Evolutionary conservation across 2,888 invertebrate species (phyloP).

Genomic region (Heterodera filipjevi): DNA sequence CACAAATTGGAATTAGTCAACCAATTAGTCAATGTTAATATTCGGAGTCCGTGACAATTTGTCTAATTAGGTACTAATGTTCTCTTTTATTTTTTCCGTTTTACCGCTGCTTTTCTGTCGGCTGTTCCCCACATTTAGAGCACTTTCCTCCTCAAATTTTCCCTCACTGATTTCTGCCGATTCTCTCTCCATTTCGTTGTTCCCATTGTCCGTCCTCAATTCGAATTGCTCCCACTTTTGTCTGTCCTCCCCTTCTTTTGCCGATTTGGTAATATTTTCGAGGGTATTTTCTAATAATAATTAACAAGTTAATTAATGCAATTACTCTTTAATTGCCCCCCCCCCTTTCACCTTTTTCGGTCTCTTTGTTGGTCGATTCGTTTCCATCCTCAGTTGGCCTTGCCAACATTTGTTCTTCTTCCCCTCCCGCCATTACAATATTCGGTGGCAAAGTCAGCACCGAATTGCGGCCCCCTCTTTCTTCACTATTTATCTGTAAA

Average conservation of each 20-base stretch:
- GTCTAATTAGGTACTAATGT: background rate
- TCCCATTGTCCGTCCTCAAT: background rate
- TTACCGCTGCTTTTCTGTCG: background rate
- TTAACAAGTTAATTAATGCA: constrained; percentile 1
- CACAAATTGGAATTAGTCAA: background rate
- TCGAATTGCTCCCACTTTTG: constrained; percentile 3
- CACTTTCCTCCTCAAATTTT: background rate
- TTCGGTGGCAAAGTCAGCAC: constrained; percentile 51
- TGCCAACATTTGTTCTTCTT: background rate
- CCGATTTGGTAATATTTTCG: background rate
- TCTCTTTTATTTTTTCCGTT: background rate
- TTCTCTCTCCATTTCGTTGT: background rate
- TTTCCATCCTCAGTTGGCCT: constrained; percentile 19
- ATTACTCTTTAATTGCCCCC: background rate
- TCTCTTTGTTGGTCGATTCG: background rate
- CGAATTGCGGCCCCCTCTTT: constrained; percentile 24
- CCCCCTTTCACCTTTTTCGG: constrained; percentile 1
- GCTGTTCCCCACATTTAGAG: background rate
- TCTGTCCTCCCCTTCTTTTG: background rate
- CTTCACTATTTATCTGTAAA: constrained; percentile 11
- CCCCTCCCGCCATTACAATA: constrained; percentile 46
- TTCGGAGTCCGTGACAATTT: too few relatives aligned
- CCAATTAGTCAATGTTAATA: background rate
- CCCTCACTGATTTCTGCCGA: background rate
- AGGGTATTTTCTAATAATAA: constrained; percentile 1